Percentiles rank a stretch among this genome's conserved stretches.
Evolutionary conservation across 2,113 vertebrate species (phyloP).

Genomic region (Crotalus tigris): DNA sequence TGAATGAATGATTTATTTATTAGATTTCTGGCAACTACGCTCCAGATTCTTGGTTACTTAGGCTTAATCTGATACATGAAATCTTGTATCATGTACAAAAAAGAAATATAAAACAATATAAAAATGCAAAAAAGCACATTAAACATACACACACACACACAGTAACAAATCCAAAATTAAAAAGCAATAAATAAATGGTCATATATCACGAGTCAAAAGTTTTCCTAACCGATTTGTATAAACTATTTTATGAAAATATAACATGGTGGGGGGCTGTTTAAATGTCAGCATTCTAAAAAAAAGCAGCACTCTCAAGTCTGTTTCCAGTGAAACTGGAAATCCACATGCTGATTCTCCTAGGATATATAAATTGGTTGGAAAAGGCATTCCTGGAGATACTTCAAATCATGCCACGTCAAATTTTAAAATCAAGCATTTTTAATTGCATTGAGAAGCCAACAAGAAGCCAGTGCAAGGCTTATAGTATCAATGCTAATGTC

Average conservation of each 20-base stretch:
- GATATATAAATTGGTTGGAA: neutral
- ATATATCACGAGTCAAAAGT: neutral
- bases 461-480: neutral
- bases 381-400: neutral
- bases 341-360: neutral
- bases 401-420: neutral
- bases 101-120: neutral
- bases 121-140: neutral
- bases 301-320: neutral
- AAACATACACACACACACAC: neutral
- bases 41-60: neutral
- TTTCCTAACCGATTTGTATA: neutral
- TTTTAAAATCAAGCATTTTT: neutral
- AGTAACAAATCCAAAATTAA: neutral
- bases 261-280: neutral
- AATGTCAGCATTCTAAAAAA: neutral
- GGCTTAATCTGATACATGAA: neutral
- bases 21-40: neutral
- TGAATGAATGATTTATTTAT: neutral
- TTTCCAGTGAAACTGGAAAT: neutral
- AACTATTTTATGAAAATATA: neutral
- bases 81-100: neutral
- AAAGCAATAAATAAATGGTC: neutral
- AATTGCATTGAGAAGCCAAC: neutral
- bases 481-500: neutral